Evolutionary conservation across 2,888 invertebrate genomes (phyloP).

Genomic region (Mesodorylaimus sp.): DNA sequence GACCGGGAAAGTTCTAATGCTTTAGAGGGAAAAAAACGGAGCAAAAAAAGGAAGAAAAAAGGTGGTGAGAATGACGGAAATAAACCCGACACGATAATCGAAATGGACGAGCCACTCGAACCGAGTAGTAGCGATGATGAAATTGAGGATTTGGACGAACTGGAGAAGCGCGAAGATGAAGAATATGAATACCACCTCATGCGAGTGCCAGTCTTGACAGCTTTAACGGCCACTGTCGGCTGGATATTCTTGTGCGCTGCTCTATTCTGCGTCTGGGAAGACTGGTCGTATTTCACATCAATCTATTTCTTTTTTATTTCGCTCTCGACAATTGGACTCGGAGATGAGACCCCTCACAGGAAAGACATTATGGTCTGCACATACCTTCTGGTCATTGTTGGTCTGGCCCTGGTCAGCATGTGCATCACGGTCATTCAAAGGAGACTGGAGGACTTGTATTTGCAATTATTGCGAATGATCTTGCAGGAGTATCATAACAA

Average conservation of each 20-base stretch:
- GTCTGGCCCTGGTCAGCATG: slow-evolving; percentile 36
- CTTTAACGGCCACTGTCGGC: slow-evolving; percentile 60
- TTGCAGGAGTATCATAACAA: slow-evolving; percentile 26
- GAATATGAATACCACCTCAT: slow-evolving; percentile 5
- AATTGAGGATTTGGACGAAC: background rate
- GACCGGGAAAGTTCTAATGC: too few species aligned
- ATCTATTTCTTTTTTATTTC: slow-evolving; percentile 37
- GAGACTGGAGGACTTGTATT: slow-evolving; percentile 24
- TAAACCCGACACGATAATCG: too few species aligned
- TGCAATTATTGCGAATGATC: slow-evolving; percentile 24
- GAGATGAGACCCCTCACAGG: slow-evolving; percentile 35
- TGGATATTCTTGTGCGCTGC: slow-evolving; percentile 73
- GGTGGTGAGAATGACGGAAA: too few species aligned
- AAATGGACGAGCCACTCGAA: too few species aligned
- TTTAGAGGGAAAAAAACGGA: too few species aligned
- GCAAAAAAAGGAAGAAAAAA: too few species aligned
- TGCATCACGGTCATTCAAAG: slow-evolving; percentile 32
- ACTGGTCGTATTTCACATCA: slow-evolving; percentile 36
- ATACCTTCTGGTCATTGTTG: slow-evolving; percentile 34
- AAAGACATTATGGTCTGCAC: slow-evolving; percentile 35
- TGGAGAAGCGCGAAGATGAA: background rate
- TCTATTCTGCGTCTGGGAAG: slow-evolving; percentile 75
- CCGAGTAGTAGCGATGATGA: background rate
- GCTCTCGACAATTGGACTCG: slow-evolving; percentile 35
- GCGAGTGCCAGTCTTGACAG: slow-evolving; percentile 8